A percentile compares a stretch with the other conserved stretches of the same genome.
These are phyloP conservation scores for Antechinus flavipes DNA, from an alignment of 2,113 vertebrate species.

Conservation along the genomic window DNA sequence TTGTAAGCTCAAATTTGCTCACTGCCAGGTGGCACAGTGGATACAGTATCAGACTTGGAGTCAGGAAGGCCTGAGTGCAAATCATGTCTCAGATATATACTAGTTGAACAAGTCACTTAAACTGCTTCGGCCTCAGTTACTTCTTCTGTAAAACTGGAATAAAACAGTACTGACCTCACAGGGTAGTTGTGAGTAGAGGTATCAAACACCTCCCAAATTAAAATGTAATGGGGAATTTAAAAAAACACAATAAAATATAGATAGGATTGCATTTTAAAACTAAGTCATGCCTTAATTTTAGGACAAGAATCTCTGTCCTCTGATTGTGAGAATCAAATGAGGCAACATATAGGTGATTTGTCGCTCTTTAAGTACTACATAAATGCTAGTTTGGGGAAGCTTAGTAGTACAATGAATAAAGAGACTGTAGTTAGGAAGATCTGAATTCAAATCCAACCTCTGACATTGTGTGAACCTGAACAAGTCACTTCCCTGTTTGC, in stretches of 20 bases:
- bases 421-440: background rate
- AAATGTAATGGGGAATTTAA: background rate
- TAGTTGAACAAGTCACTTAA: background rate
- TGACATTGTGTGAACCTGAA: background rate
- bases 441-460: background rate
- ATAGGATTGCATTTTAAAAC: background rate
- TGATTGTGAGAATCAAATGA: background rate
- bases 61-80: background rate
- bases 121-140: background rate
- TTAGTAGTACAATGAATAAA: background rate
- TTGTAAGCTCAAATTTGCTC: background rate
- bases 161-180: background rate
- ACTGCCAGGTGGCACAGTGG: background rate
- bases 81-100: background rate
- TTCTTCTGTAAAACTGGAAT: background rate
- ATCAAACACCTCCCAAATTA: background rate
- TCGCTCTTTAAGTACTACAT: background rate
- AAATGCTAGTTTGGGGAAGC: background rate
- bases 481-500: background rate
- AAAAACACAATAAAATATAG: background rate
- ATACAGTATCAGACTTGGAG: background rate
- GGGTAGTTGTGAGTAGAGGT: background rate
- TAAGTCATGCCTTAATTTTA: background rate
- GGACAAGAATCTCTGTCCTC: background rate
- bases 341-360: background rate